Base-by-base conservation (phyloP, 2,888 invertebrate genomes). In the Argyresthia albistria region DNA sequence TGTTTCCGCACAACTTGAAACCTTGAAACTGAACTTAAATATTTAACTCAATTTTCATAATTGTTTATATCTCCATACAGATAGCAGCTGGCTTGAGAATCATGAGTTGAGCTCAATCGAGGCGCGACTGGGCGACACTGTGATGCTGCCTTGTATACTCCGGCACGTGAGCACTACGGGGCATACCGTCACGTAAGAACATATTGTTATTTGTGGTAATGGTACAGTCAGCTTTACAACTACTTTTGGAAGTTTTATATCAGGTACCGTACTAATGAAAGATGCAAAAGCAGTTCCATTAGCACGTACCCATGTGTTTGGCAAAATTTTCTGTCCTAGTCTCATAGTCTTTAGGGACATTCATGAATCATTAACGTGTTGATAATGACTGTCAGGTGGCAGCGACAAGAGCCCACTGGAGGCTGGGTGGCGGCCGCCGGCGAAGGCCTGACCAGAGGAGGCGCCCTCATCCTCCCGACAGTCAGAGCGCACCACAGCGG, bases 401-500 rank as follows among this genome's bases (percentile, higher is more conserved):
- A 87, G 72, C 73, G 76, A 58, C 84, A 86, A 70, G 86, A 86
- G 54, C 64, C 64, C 10, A 73, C 70, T 43, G 84, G 84, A 0
- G 66, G 74, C 0, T 86, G 87, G 86, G 63, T 69, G 4, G 60
- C 73, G 1, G 68, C 70, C 1, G 61, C 78, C 0, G 70, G 68
- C 4, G 86, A 86, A 53, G 82, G 80, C 1, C 70, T 71, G 0
- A 76, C 81, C 0, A 70, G 80, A 0, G 76, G 75, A 0, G 79
- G 80, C 0, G 71, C 82, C 0, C 66, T 87, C 1, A 64, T 88
- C 8, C 58, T 95, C 51, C 86, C 90, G 11, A 88, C 90, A 52
- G 90, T 90, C 43, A 88, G 90, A 52, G 78, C 89, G 1, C 89
- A 90, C 57, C 93, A 94, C 64, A 90, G 90, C 1, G 91, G 92